A percentile compares a stretch with the other conserved stretches of the same genome.
Conservation (phyloP, 1,140 invertebrate species). For the Drosophila simulans region DNA sequence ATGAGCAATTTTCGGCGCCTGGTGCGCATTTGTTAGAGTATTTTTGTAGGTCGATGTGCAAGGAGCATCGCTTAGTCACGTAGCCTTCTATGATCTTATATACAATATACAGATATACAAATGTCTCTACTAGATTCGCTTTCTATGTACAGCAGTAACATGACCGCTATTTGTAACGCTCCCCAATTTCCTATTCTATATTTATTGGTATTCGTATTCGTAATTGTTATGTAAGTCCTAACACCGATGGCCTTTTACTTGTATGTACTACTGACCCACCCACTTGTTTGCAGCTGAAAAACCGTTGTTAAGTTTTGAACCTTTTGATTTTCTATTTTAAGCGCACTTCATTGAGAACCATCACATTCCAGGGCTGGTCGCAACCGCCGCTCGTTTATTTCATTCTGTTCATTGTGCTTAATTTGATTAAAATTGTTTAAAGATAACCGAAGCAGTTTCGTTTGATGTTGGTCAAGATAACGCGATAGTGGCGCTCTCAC, state of each 20-base stretch:
- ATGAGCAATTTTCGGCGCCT: slow-evolving; percentile 43
- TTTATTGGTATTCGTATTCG: neutral
- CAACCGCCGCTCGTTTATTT: slow-evolving; percentile 38
- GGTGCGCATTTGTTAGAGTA: slow-evolving; percentile 63
- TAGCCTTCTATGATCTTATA: slow-evolving; percentile 47
- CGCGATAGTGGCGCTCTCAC: slow-evolving; percentile 31
- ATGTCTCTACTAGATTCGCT: slow-evolving; percentile 38
- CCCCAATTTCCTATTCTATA: slow-evolving; percentile 11
- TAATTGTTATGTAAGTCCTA: slow-evolving; percentile 8
- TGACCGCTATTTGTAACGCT: slow-evolving; percentile 37
- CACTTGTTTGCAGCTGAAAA: slow-evolving; percentile 10
- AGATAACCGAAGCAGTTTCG: slow-evolving; percentile 12
- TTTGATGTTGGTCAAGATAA: slow-evolving; percentile 17
- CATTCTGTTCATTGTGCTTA: slow-evolving; percentile 53
- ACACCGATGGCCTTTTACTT: slow-evolving; percentile 14
- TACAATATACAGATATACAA: slow-evolving; percentile 40
- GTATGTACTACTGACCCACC: slow-evolving; percentile 24
- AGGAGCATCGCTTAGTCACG: slow-evolving; percentile 42
- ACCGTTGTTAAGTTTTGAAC: slow-evolving; percentile 42
- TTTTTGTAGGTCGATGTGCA: slow-evolving; percentile 65
- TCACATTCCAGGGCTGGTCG: slow-evolving; percentile 50
- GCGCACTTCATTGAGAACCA: slow-evolving; percentile 27
- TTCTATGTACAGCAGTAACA: slow-evolving; percentile 45
- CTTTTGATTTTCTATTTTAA: slow-evolving; percentile 49
- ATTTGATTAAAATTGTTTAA: slow-evolving; percentile 65